Conservation (phyloP, 2,888 invertebrate genomes). For the Scaptomyza polygonia region DNA sequence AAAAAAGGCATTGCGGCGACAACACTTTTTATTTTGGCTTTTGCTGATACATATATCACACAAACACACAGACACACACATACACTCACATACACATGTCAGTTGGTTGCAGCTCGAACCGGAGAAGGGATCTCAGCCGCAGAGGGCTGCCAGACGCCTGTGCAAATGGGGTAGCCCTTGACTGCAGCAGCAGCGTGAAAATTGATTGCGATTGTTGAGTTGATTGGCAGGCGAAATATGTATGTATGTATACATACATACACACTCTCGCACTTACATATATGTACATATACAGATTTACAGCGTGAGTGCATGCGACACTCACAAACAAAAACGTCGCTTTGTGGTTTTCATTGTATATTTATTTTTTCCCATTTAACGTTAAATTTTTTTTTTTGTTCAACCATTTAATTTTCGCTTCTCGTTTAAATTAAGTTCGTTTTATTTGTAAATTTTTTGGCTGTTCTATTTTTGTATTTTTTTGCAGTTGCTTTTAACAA, state of each 20-base stretch:
- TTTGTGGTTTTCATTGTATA: conserved; percentile 72
- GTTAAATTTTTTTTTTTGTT: conserved; percentile 38
- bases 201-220: conserved; percentile 81
- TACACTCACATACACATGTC: conserved; percentile 21
- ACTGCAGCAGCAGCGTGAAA: conserved; percentile 61
- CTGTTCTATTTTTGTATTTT: conserved; percentile 13
- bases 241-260: conserved; percentile 20
- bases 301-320: conserved; percentile 61
- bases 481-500: conserved; percentile 23
- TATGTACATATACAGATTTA: no score
- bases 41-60: conserved; percentile 58
- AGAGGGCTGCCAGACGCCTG: conserved; percentile 4
- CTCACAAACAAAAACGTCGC: conserved; percentile 62
- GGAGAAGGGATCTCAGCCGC: conserved; percentile 26
- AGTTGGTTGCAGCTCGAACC: conserved; percentile 55
- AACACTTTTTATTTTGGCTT: conserved; percentile 53
- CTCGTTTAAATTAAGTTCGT: conserved; percentile 60
- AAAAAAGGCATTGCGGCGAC: conserved; percentile 73
- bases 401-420: conserved; percentile 46
- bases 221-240: conserved; percentile 78
- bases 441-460: conserved; percentile 30
- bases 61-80: conserved; percentile 13
- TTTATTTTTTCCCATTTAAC: conserved; percentile 6
- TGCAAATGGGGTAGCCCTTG: conserved; percentile 26
- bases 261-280: neutral